Evolutionary conservation across 2,888 invertebrate genomes (phyloP).

Genomic region (Drosophila merina): DNA sequence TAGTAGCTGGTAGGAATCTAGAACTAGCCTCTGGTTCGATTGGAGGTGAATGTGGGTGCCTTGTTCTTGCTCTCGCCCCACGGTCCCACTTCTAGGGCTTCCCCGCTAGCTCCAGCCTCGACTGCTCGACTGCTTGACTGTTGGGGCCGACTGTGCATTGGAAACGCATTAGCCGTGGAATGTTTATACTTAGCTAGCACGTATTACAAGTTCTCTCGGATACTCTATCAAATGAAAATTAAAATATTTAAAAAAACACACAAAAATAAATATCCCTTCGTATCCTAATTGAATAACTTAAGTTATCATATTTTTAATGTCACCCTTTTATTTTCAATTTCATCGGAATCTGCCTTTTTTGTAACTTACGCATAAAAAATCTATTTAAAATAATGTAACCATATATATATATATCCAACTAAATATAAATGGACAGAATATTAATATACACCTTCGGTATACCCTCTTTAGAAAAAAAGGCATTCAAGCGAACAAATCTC

Average conservation of each 20-base stretch:
- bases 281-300: no score
- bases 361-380: no score
- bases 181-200: slow-evolving; percentile 34
- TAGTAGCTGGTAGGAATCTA: slow-evolving; percentile 52
- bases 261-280: no score
- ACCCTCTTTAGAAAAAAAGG: neutral
- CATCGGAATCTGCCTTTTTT: no score
- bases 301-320: no score
- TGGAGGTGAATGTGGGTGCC: slow-evolving; percentile 44
- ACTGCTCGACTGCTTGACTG: slow-evolving; percentile 23
- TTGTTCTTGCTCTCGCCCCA: slow-evolving; percentile 30
- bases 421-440: no score
- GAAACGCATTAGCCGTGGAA: slow-evolving; percentile 71
- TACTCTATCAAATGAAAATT: neutral
- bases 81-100: slow-evolving; percentile 55
- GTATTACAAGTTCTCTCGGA: neutral
- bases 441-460: neutral
- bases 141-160: slow-evolving; percentile 64
- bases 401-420: no score
- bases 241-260: neutral
- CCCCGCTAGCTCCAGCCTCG: slow-evolving; percentile 19
- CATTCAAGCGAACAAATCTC: slow-evolving; percentile 52
- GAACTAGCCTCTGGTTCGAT: slow-evolving; percentile 27
- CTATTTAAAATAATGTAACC: no score
- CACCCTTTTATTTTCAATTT: no score